phyloP scores from a whole-genome alignment of 1,140 invertebrate species.

The Dinothrombium tinctorium region DNA sequence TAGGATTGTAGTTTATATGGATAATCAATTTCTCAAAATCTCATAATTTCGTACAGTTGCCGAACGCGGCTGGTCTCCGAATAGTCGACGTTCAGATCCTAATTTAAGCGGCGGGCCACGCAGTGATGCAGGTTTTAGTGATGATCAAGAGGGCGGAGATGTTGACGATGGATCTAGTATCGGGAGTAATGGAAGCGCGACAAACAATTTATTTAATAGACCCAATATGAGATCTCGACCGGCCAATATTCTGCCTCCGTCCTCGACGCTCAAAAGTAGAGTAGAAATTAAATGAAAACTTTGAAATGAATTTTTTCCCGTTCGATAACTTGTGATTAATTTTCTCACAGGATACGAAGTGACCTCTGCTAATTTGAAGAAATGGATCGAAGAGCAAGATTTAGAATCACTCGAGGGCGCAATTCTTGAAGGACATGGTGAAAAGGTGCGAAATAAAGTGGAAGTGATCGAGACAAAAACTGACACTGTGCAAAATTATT shows the following conservation, averaged over 20 bases:
- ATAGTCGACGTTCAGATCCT: not conserved
- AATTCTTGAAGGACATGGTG: constrained; percentile 61
- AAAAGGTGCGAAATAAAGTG: constrained; percentile 16
- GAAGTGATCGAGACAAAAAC: not conserved
- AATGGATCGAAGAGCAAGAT: constrained; percentile 74
- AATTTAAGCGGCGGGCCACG: not conserved
- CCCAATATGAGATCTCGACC: not conserved
- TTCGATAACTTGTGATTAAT: too few species aligned
- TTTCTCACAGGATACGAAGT: constrained; percentile 16
- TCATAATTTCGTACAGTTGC: too few species aligned
- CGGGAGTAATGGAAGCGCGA: not conserved
- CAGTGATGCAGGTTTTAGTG: not conserved
- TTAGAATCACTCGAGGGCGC: constrained; percentile 53
- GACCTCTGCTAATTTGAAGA: constrained; percentile 43
- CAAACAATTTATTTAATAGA: not conserved
- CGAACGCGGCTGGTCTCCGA: not conserved
- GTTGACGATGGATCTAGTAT: not conserved
- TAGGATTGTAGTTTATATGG: too few species aligned
- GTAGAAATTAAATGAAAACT: not conserved
- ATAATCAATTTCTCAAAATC: too few species aligned
- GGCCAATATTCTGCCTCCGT: not conserved
- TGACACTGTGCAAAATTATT: constrained; percentile 24
- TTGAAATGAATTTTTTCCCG: not conserved
- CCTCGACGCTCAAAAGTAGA: not conserved
- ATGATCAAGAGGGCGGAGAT: not conserved